Base-by-base conservation (phyloP, 2,888 invertebrate species). In the Nomada fabriciana region DNA sequence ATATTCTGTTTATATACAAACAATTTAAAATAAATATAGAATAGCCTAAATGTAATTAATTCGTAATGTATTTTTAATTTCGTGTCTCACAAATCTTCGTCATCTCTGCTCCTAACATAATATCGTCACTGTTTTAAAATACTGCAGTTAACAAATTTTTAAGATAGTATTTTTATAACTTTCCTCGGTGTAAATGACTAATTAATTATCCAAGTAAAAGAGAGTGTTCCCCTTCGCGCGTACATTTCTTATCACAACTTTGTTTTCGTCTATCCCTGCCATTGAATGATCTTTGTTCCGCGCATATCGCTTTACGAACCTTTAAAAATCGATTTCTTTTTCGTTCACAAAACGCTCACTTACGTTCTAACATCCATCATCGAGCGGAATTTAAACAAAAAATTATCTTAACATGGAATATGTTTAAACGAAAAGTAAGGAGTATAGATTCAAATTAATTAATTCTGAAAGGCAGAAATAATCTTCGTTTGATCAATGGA, bases 201-300 rank as follows among this genome's bases (percentile, higher is more conserved):
- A 50, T 7, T 20, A 15, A 63, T 53, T 64, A 55, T 43, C 13
- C 23, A 20, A 73, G 55, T 47, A 25, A 57, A 7, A 36, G 36
- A 36, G 7, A 36, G 36, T 7, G 13, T 43, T 42, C 10, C 53
- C 25, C 23, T 13, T n/a, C 10, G 47, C 15, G 15, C 15, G 47
- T 23, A 20, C n/a, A 13, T 60, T 43, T 29, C 36, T 69, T 75
- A 75, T 69, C 61, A 9, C 18, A n/a, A 43, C 11, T 43, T 60
- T 69, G 15, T 75, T 75, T 52, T 20, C 50, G 29, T 20, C 9
- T 36, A 42, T 75, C 15, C 5, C 50, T 25, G 20, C n/a, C 7
- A 29, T 18, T 29, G 9, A 53, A 25, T 61, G 52, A 61, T 69
- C 52, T 42, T 7, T 7, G 42, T 42, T 52, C 7, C 2, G 15